Conservation (phyloP, 2,888 invertebrate genomes). For the Nymphalis c-album region DNA sequence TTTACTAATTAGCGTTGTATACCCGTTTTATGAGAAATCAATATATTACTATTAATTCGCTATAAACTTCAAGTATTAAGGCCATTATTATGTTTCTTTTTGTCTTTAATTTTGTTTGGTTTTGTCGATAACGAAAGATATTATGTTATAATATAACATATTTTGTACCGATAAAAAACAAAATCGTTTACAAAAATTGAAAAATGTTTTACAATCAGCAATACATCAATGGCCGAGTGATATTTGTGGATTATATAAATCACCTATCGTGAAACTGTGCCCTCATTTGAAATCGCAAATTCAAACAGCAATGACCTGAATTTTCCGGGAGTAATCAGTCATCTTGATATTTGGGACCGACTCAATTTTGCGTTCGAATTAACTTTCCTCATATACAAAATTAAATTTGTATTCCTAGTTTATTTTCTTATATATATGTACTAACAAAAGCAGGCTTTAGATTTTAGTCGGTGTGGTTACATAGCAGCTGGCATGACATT, state of each 20-base stretch:
- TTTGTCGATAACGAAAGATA: too few relatives aligned
- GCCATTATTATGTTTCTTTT: too few relatives aligned
- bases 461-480: too few relatives aligned
- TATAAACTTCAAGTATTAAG: too few relatives aligned
- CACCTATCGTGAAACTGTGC: constrained; percentile 8
- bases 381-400: background rate
- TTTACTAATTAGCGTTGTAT: too few relatives aligned
- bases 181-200: background rate
- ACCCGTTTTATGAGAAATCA: too few relatives aligned
- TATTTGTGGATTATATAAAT: constrained; percentile 13
- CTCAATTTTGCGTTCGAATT: constrained; percentile 23
- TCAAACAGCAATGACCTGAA: constrained; percentile 33
- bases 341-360: constrained; percentile 28
- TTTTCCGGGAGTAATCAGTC: constrained; percentile 36
- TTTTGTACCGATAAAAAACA: background rate
- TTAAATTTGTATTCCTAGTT: too few relatives aligned
- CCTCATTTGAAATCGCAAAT: constrained; percentile 32
- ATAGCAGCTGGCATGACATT: too few relatives aligned
- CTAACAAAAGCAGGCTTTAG: too few relatives aligned
- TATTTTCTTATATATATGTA: too few relatives aligned
- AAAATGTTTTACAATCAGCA: constrained; percentile 1
- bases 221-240: constrained; percentile 11
- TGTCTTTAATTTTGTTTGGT: too few relatives aligned
- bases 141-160: background rate
- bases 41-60: too few relatives aligned